Conservation (phyloP, 2,888 invertebrate species). For the Bugula neritina region DNA sequence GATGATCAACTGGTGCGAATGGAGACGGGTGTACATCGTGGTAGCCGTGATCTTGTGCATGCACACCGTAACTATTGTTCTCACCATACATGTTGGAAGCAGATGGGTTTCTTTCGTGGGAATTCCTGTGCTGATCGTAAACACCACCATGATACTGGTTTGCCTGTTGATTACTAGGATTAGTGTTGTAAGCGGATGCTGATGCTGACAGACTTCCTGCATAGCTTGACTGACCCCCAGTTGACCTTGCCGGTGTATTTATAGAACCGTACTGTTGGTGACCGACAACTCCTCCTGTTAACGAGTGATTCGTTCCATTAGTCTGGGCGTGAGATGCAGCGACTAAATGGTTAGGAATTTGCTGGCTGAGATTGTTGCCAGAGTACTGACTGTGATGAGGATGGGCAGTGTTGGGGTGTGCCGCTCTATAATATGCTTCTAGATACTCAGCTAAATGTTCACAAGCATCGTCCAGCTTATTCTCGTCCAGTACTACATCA, state of each 20-base stretch:
- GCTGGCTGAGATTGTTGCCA: not conserved
- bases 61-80: not conserved
- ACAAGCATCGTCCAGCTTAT: slow-evolving; percentile 98
- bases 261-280: not conserved
- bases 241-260: not conserved
- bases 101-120: not conserved
- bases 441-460: slow-evolving; percentile 97
- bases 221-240: not conserved
- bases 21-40: not conserved
- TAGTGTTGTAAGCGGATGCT: not conserved
- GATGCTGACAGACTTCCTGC: too few species aligned
- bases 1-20: not conserved
- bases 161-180: too few species aligned
- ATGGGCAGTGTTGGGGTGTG: slow-evolving; percentile 65
- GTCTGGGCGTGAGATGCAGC: not conserved
- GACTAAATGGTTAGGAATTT: not conserved
- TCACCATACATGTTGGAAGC: not conserved
- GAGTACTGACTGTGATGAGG: not conserved
- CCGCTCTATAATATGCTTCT: slow-evolving; percentile 95
- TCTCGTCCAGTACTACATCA: slow-evolving; percentile 96
- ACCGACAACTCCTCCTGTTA: not conserved
- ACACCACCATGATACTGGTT: not conserved
- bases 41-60: not conserved
- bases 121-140: not conserved
- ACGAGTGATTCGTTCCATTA: not conserved